A percentile compares a stretch with the other conserved stretches of the same genome.
Conservation (phyloP, 2,888 invertebrate genomes). For the Mongoloraphidia duomilia region DNA sequence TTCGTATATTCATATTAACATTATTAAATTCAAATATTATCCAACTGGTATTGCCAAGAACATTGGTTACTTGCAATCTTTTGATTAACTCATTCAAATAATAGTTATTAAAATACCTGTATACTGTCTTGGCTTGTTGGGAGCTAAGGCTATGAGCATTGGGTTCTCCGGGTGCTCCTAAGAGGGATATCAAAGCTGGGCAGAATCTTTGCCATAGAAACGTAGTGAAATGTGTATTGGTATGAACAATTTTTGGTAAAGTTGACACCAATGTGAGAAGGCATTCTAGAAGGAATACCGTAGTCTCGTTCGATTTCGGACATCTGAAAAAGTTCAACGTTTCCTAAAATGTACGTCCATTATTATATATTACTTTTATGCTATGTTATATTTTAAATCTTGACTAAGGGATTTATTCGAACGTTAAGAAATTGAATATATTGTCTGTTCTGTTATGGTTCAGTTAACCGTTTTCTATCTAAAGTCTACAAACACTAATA, state of each 20-base stretch:
- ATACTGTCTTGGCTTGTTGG: slow-evolving; percentile 79
- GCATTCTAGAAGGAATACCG: slow-evolving; percentile 73
- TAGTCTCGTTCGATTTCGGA: slow-evolving; percentile 46
- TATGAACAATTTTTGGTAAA: slow-evolving; percentile 66
- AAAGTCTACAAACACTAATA: too few species aligned
- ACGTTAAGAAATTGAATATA: slow-evolving; percentile 3
- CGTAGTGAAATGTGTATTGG: slow-evolving; percentile 73
- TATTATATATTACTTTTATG: too few species aligned
- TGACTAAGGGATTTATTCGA: neutral
- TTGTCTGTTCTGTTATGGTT: neutral
- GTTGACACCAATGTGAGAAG: slow-evolving; percentile 72
- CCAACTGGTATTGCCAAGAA: too few species aligned
- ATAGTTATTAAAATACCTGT: slow-evolving; percentile 57
- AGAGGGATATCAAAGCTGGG: slow-evolving; percentile 72
- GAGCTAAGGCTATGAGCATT: slow-evolving; percentile 64
- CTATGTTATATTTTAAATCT: too few species aligned
- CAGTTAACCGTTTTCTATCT: too few species aligned
- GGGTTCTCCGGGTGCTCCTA: slow-evolving; percentile 76
- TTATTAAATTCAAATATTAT: neutral
- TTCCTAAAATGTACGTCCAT: too few species aligned
- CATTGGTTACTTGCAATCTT: neutral
- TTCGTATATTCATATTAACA: neutral
- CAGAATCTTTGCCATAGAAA: slow-evolving; percentile 89
- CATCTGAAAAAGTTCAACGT: slow-evolving; percentile 30
- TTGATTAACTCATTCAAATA: neutral